Evolutionary conservation across 1,140 invertebrate genomes (phyloP).

Genomic region (Plodia interpunctella): DNA sequence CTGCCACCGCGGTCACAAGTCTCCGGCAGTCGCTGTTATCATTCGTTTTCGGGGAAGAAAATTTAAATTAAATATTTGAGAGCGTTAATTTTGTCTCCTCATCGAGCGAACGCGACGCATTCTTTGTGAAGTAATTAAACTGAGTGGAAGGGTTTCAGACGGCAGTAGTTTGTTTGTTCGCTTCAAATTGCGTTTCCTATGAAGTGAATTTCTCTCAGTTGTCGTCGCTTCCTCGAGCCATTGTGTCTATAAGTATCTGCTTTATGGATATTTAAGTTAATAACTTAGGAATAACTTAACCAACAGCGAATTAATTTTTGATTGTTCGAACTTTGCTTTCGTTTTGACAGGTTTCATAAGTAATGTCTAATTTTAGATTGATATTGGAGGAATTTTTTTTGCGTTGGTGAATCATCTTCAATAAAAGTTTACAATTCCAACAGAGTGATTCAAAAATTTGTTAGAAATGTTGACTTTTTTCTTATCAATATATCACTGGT

Average conservation of each 20-base stretch:
- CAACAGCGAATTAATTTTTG: constrained; percentile 14
- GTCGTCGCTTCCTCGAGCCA: constrained; percentile 30
- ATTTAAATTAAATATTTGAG: constrained; percentile 77
- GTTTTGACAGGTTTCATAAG: neutral
- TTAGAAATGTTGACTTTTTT: too few relatives aligned
- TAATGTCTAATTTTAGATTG: neutral
- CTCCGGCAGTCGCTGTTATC: constrained; percentile 59
- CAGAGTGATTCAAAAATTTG: neutral
- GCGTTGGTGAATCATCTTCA: neutral
- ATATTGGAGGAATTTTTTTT: neutral
- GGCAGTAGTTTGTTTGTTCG: constrained; percentile 63
- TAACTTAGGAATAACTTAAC: constrained; percentile 15
- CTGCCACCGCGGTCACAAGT: constrained; percentile 41
- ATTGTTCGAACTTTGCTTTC: neutral
- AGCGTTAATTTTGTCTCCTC: constrained; percentile 76
- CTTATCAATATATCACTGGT: too few relatives aligned
- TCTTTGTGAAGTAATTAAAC: constrained; percentile 73
- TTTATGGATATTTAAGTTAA: constrained; percentile 16
- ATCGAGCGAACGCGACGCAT: constrained; percentile 71
- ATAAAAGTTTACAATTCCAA: neutral
- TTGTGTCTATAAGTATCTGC: constrained; percentile 15
- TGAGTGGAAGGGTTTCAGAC: constrained; percentile 69
- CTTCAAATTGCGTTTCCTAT: constrained; percentile 66
- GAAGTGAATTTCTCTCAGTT: constrained; percentile 52
- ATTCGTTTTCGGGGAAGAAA: constrained; percentile 68